A percentile compares a stretch with the other conserved stretches of the same genome.
Evolutionary conservation across 2,888 invertebrate genomes (phyloP).

Genomic region (Philereme transversata): DNA sequence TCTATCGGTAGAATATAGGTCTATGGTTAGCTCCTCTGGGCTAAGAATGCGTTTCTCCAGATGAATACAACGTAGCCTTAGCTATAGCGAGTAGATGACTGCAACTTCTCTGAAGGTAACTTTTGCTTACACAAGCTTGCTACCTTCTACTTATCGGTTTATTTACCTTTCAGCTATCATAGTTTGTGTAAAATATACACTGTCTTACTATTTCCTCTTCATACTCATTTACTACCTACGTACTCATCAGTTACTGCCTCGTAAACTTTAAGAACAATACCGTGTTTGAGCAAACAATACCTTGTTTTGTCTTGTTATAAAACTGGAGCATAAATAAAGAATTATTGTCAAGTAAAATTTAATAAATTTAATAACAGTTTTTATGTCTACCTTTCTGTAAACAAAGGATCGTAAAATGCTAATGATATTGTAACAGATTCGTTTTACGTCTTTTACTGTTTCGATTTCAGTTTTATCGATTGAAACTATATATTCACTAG

Average conservation of each 20-base stretch:
- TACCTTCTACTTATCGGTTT: too few relatives aligned
- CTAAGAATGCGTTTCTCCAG: too few relatives aligned
- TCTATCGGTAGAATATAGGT: too few relatives aligned
- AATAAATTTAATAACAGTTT: constrained; percentile 9
- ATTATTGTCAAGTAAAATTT: constrained; percentile 7
- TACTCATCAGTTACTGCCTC: neutral
- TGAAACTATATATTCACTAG: neutral
- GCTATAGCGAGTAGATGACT: too few relatives aligned
- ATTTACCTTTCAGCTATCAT: too few relatives aligned
- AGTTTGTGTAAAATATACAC: too few relatives aligned
- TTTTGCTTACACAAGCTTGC: too few relatives aligned
- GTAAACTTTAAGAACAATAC: constrained; percentile 11
- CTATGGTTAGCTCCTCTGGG: too few relatives aligned
- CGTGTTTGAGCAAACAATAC: constrained; percentile 1
- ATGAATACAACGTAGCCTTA: too few relatives aligned
- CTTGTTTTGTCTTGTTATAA: neutral
- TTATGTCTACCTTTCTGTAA: constrained; percentile 6
- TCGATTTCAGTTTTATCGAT: neutral
- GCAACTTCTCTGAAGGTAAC: too few relatives aligned
- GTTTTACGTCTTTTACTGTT: neutral
- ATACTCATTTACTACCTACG: too few relatives aligned
- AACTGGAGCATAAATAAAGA: constrained; percentile 18
- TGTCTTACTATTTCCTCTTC: neutral
- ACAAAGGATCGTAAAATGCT: constrained; percentile 18
- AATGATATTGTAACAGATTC: constrained; percentile 13